Evolutionary conservation across 2,797 vertebrate genomes (phyloP).

Genomic region (Mus spretus): DNA sequence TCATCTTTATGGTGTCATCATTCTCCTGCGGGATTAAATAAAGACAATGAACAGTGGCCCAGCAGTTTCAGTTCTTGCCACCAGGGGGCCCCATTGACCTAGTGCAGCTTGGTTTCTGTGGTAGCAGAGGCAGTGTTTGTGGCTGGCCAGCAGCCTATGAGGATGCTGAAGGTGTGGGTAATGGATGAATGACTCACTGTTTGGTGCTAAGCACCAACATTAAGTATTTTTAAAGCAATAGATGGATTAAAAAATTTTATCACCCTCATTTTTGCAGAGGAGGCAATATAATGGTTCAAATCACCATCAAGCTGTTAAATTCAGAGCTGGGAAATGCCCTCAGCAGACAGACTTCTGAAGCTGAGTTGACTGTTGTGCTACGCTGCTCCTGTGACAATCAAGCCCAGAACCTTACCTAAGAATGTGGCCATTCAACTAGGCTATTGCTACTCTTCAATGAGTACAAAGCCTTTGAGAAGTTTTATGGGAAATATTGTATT

Average conservation of each 20-base stretch:
- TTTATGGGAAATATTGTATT: neutral
- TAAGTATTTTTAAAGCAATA: neutral
- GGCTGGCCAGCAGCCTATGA: neutral
- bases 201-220: neutral
- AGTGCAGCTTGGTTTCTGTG: constrained; percentile 41
- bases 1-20: neutral
- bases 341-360: neutral
- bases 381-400: fast-evolving
- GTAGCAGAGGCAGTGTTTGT: neutral
- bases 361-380: neutral
- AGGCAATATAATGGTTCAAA: neutral
- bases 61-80: neutral
- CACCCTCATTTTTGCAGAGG: constrained; percentile 13
- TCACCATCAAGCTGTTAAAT: neutral
- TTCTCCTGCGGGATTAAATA: neutral
- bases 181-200: neutral
- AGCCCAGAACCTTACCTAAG: neutral
- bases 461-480: neutral
- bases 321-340: neutral
- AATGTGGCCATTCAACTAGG: neutral
- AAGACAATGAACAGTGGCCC: neutral
- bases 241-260: neutral
- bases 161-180: neutral
- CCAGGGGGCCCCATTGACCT: neutral
- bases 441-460: neutral